These are phyloP conservation scores for Stenotaenia linearis DNA, from an alignment of 2,888 invertebrate species.

Conservation along the genomic window DNA sequence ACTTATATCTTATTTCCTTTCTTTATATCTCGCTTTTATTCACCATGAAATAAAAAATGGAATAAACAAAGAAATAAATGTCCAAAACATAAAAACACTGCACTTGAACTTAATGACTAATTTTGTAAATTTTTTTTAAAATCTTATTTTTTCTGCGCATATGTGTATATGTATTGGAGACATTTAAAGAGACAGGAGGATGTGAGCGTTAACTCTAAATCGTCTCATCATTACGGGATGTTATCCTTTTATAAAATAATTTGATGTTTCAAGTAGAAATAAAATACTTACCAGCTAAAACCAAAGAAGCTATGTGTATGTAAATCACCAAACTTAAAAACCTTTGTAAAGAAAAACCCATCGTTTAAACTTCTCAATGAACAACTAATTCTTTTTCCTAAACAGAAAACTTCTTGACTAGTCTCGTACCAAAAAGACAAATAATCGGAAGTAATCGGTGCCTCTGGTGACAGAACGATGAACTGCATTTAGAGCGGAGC, in stretches of 20 bases:
- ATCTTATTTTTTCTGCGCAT: not conserved
- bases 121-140: not conserved
- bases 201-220: not conserved
- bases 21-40: not conserved
- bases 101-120: not conserved
- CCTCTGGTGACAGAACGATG: not conserved
- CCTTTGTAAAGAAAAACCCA: not conserved
- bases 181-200: not conserved
- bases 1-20: not conserved
- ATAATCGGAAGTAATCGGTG: not conserved
- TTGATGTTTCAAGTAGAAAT: not conserved
- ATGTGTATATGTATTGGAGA: not conserved
- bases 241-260: not conserved
- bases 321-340: not conserved
- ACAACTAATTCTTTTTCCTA: not conserved
- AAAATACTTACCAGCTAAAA: not conserved
- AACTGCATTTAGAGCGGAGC: not conserved
- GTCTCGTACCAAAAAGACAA: not conserved
- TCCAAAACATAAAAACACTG: not conserved
- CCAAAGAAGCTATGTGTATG: not conserved
- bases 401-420: not conserved
- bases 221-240: not conserved
- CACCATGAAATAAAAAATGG: not conserved
- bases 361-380: not conserved
- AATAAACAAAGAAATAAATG: not conserved